These are phyloP conservation scores for Lissocephala sabroskyi DNA, from an alignment of 2,888 invertebrate genomes.

Conservation along the genomic window DNA sequence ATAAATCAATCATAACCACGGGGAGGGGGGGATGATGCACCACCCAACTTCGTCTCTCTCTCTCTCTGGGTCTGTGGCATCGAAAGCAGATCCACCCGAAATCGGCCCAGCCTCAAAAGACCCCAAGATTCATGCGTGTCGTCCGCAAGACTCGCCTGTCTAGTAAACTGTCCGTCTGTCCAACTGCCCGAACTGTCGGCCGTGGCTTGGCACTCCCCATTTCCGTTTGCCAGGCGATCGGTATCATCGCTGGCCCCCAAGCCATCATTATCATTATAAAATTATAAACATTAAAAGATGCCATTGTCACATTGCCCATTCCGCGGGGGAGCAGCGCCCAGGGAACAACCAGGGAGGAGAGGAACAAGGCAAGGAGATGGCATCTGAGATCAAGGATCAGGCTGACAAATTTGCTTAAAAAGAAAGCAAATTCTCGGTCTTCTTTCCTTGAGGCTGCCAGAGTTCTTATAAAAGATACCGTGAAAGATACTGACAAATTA, in stretches of 20 bases:
- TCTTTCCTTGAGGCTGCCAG: no score
- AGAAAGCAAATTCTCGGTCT: no score
- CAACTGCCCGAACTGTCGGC: background rate
- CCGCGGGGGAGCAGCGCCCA: no score
- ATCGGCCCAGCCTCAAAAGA: slow-evolving; percentile 17
- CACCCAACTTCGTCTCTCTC: no score
- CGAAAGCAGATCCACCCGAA: slow-evolving; percentile 1
- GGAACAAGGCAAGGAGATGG: no score
- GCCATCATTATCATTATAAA: slow-evolving; percentile 31
- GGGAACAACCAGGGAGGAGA: no score
- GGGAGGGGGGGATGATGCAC: no score
- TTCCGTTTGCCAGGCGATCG: slow-evolving; percentile 53
- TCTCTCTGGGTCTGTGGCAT: no score
- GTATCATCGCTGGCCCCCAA: slow-evolving; percentile 34
- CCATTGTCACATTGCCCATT: slow-evolving; percentile 47
- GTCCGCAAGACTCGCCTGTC: background rate
- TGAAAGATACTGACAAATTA: no score
- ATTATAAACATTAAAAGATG: slow-evolving; percentile 40
- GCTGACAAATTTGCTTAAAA: no score
- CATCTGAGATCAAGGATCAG: no score
- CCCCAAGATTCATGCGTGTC: slow-evolving; percentile 2
- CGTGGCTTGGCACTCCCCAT: slow-evolving; percentile 55
- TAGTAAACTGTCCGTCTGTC: slow-evolving; percentile 1
- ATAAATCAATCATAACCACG: slow-evolving; percentile 56
- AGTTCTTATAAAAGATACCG: no score